phyloP scores from a whole-genome alignment of 2,888 invertebrate genomes.

The Beris chalybata region DNA sequence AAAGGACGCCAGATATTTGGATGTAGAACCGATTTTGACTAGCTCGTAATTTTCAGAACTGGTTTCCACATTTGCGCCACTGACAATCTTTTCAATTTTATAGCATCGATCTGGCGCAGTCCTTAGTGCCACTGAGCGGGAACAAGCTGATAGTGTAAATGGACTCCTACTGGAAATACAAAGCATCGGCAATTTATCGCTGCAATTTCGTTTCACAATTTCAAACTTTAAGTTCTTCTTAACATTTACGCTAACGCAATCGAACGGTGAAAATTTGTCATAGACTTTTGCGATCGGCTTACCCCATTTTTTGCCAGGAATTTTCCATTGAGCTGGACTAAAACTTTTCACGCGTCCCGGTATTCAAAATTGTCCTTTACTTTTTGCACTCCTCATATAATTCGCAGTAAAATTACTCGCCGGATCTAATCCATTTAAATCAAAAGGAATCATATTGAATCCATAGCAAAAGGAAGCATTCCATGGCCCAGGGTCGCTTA shows the following conservation, averaged over 20 bases:
- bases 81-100: not conserved
- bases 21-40: no score
- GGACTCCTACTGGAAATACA: conserved; percentile 45
- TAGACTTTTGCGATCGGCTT: conserved; percentile 42
- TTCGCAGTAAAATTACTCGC: conserved; percentile 53
- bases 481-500: conserved; percentile 46
- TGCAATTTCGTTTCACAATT: conserved; percentile 44
- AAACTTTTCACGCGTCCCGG: conserved; percentile 58
- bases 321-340: conserved; percentile 57
- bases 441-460: conserved; percentile 43
- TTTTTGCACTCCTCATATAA: conserved; percentile 41
- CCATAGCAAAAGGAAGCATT: conserved; percentile 47
- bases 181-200: conserved; percentile 42
- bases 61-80: no score
- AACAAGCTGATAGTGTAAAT: conserved; percentile 43
- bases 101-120: conserved; percentile 47
- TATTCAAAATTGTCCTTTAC: conserved; percentile 56
- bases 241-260: conserved; percentile 43
- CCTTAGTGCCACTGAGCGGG: conserved; percentile 44
- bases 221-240: conserved; percentile 3
- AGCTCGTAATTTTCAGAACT: no score
- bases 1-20: no score
- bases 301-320: conserved; percentile 57
- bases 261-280: conserved; percentile 41
- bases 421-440: no score